Base-by-base conservation (phyloP, 2,888 invertebrate genomes). In the Bedellia somnulentella region DNA sequence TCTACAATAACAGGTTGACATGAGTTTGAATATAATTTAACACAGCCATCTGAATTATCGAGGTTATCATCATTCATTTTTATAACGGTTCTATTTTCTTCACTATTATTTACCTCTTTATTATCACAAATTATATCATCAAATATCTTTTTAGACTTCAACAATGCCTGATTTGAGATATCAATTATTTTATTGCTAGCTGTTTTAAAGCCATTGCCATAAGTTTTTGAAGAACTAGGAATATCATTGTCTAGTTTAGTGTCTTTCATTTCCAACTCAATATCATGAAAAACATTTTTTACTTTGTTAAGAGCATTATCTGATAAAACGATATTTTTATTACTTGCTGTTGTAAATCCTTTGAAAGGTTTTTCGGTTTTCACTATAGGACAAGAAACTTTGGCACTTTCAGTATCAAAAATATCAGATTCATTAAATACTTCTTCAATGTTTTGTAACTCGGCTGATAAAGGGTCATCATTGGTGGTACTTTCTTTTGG, bases 141-240 rank as follows among this genome's bases (percentile, higher is more conserved):
- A 32, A 47, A 41, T 15, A 60, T 33, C 23, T 41, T 42, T 38
- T 46, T 48, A 15, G 47, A 44, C 35, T 35, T 43, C 2, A 36
- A 34, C 12, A 47, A 29, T 5, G 56, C 47, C 32, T 41, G 39
- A 13, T 52, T 46, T 13, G 57, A 54, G 5, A 63, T 35, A 34
- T 43, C 37, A 5, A 70, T 51, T 13, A 38, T 44, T 44, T 60
- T 63, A 12, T 58, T 57, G 38, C 52, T 57, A 3, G 63, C 66
- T 18, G 60, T 57, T 34, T 43, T 45, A 40, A 70, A 68, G 27
- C 63, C 67, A 6, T 5, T 24, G 4, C n/a, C n/a, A n/a, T n/a
- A n/a, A n/a, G n/a, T n/a, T n/a, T n/a, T n/a, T n/a, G n/a, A n/a
- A n/a, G n/a, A n/a, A n/a, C n/a, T n/a, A n/a, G 5, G 4, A 14